Conservation (phyloP, 2,888 invertebrate genomes). For the Heliconius charithonia region DNA sequence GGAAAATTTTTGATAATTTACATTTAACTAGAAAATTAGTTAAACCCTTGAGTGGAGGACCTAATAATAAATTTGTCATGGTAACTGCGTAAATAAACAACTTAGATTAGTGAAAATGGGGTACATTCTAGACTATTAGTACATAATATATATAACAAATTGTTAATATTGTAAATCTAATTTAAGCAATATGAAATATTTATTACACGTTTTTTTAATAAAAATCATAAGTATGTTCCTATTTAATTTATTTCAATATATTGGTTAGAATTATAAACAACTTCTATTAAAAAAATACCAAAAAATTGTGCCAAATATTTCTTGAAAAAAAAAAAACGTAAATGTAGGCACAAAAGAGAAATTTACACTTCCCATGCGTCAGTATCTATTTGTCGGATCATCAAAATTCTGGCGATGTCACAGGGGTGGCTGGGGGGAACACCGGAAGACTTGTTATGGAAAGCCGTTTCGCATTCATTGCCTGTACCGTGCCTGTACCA, state of each 20-base stretch:
- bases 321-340: not conserved
- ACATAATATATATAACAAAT: too few relatives aligned
- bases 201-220: too few relatives aligned
- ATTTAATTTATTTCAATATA: too few relatives aligned
- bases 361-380: conserved; percentile 30
- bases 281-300: not conserved
- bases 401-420: conserved; percentile 77
- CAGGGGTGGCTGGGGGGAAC: conserved; percentile 55
- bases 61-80: not conserved
- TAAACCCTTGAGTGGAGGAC: not conserved
- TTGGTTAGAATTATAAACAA: not conserved
- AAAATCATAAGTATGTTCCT: too few relatives aligned
- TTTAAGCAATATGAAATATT: too few relatives aligned
- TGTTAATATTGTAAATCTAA: too few relatives aligned
- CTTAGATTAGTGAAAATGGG: not conserved
- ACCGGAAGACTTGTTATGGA: conserved; percentile 73
- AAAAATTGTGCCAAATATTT: not conserved
- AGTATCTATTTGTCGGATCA: conserved; percentile 51
- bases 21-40: conserved; percentile 35
- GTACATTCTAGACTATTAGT: not conserved
- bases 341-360: conserved; percentile 13
- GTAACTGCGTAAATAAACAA: not conserved
- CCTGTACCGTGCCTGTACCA: conserved; percentile 65
- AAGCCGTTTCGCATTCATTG: conserved; percentile 63
- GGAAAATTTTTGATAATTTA: not conserved